Conservation (phyloP, 2,888 invertebrate genomes). For the Ophion obscuratus region DNA sequence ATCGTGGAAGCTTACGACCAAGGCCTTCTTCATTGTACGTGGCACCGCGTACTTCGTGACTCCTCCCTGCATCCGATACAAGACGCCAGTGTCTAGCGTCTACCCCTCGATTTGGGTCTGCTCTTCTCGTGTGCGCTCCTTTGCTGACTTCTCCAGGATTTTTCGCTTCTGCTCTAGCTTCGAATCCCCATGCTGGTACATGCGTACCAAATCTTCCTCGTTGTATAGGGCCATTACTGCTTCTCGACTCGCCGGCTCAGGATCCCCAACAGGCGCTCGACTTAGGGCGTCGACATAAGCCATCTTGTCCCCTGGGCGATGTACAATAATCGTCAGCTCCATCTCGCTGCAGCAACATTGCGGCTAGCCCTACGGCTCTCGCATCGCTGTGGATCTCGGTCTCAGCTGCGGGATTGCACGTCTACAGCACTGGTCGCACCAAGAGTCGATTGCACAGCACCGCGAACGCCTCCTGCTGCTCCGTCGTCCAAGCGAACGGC, state of each 20-base stretch:
- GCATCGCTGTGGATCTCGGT: constrained; percentile 49
- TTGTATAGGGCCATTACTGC: no score
- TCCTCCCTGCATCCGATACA: background rate
- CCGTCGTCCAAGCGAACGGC: background rate
- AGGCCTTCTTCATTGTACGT: constrained; percentile 8
- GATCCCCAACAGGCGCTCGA: no score
- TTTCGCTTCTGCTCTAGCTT: no score
- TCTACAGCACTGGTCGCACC: constrained; percentile 29
- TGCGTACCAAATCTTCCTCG: no score
- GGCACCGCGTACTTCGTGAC: constrained; percentile 11
- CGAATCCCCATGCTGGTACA: no score
- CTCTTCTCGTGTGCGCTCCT: no score
- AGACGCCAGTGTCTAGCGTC: no score
- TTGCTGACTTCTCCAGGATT: no score
- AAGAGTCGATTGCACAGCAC: constrained; percentile 5
- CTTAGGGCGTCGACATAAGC: no score
- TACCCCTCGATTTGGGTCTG: no score
- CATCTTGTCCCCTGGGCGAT: no score
- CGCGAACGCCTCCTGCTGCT: constrained; percentile 38
- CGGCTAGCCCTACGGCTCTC: constrained; percentile 1
- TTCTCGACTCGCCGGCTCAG: no score
- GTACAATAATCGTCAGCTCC: constrained; percentile 1
- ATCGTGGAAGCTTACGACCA: constrained; percentile 8
- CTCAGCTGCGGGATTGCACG: constrained; percentile 39
- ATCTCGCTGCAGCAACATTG: constrained; percentile 66